Conservation (phyloP, 2,888 invertebrate species). For the Drosophila putrida region DNA sequence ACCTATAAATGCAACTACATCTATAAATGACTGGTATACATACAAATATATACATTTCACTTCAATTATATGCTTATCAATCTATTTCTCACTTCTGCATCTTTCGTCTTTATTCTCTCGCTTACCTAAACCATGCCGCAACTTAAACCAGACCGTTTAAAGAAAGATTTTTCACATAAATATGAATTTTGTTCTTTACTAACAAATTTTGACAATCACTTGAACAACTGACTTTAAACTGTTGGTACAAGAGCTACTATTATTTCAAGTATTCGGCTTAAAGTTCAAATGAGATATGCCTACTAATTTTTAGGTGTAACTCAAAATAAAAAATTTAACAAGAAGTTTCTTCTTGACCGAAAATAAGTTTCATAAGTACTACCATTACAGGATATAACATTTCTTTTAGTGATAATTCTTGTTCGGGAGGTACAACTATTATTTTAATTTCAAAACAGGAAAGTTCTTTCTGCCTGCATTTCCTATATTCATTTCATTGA, state of each 20-base stretch:
- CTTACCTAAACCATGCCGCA: slow-evolving; percentile 1
- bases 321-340: too few species aligned
- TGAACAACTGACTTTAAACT: slow-evolving; percentile 12
- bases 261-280: neutral
- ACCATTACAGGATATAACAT: too few species aligned
- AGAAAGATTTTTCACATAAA: neutral
- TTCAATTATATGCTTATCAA: neutral
- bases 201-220: slow-evolving; percentile 39
- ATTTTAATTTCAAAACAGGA: too few species aligned
- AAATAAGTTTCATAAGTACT: too few species aligned
- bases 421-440: too few species aligned
- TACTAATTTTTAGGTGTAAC: too few species aligned
- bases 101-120: neutral
- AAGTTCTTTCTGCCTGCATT: too few species aligned
- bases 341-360: too few species aligned
- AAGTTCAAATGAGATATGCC: neutral
- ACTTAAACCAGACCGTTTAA: neutral
- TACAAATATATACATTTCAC: neutral
- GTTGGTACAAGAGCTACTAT: neutral
- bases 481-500: neutral
- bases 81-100: neutral
- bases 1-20: neutral
- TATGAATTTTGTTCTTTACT: neutral
- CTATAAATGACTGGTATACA: slow-evolving; percentile 36
- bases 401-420: too few species aligned